Evolutionary conservation across 2,888 invertebrate species (phyloP).

Genomic region (Perizoma affinitatum): DNA sequence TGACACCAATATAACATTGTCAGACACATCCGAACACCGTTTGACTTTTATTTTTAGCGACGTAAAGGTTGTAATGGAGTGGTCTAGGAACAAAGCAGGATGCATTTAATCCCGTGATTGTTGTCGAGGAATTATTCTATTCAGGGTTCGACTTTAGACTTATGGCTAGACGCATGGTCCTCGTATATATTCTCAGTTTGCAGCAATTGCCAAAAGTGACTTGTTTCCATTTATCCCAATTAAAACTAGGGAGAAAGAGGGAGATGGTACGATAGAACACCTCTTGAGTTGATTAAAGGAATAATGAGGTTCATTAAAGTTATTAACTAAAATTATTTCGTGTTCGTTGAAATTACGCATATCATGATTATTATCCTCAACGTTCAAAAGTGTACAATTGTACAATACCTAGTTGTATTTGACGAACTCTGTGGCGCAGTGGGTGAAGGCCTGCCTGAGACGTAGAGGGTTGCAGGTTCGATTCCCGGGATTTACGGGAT

Average conservation of each 20-base stretch:
- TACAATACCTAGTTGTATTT: too few species aligned
- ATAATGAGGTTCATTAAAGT: too few species aligned
- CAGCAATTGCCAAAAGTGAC: conserved; percentile 3
- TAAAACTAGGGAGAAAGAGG: not conserved
- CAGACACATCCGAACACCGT: conserved; percentile 41
- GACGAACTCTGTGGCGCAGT: too few species aligned
- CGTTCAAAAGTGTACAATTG: too few species aligned
- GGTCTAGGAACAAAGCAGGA: conserved; percentile 45
- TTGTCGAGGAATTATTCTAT: conserved; percentile 59
- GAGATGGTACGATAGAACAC: not conserved
- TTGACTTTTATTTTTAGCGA: conserved; percentile 20
- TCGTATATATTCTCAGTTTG: conserved; percentile 16
- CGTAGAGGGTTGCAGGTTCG: too few species aligned
- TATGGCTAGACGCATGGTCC: conserved; percentile 14
- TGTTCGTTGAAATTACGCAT: too few species aligned
- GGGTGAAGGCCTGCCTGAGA: too few species aligned
- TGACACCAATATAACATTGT: conserved; percentile 43
- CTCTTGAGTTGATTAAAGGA: too few species aligned
- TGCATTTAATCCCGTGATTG: conserved; percentile 42
- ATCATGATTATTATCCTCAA: too few species aligned
- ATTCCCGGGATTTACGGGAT: too few species aligned
- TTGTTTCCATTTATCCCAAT: not conserved
- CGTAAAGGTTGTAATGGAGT: conserved; percentile 33
- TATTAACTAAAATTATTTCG: too few species aligned
- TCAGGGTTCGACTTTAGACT: conserved; percentile 44